Evolutionary conservation across 2,888 invertebrate genomes (phyloP), one percentile per base, ranked within the genome.

Genomic region (Vandiemenella viatica): DNA sequence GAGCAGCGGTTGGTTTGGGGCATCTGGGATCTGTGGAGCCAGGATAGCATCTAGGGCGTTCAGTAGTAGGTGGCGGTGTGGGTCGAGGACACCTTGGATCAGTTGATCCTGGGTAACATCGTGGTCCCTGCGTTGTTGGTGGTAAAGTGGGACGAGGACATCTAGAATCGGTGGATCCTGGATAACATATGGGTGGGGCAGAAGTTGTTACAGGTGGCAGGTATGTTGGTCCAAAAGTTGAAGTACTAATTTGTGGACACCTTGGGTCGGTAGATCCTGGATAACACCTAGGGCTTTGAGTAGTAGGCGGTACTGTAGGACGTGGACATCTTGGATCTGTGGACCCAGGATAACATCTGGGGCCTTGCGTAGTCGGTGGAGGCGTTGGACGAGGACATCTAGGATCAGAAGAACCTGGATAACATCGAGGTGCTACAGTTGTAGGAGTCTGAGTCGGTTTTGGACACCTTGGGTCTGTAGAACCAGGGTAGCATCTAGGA

Each of bases 331-430:
- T 45, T 7, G 51, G 46, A 37, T 55, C 55, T 13, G 46, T 51
- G 4, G 53, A 49, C n/a, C 53, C 55, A 32, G 55, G 54, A 17
- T 52, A 55, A 22, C 55, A 57, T 15, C 22, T 43, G 16, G 52
- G 52, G 19, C n/a, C 38, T 0, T 58, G 40, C 20, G 54, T 18
- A 61, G 54, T 37, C 15, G 49, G 48, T 0, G 58, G 42, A 20
- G 54, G 18, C 61, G 54, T 37, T 17, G 49, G 48, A 48, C 37
- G 41, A 17, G 46, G 61, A 45, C 65, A 64, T 22, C 59, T 18
- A 56, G 62, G 53, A 61, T 63, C 53, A 7, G 45, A 56, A 4
- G 57, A 60, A 15, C 67, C 65, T 1, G 65, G 65, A 46, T 49
- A 55, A 40, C 54, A 56, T 20, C 17, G 54, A 50, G 57, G 61